These are phyloP conservation scores for Microcebus tavaratra DNA, from an alignment of 2,113 vertebrate genomes.

Conservation along the genomic window DNA sequence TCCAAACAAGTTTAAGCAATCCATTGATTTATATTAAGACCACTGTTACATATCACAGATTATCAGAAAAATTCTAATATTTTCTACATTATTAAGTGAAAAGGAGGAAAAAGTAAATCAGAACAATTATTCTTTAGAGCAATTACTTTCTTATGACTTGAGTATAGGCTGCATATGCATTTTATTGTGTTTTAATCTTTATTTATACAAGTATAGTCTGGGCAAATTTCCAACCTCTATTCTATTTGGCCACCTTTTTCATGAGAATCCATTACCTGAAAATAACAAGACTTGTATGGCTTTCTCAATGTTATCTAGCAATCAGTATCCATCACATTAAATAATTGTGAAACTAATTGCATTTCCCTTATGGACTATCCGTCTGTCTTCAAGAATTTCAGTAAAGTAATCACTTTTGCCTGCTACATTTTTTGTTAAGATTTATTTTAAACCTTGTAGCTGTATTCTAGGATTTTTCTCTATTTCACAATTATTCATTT, in stretches of 20 bases:
- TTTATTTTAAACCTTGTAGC: neutral
- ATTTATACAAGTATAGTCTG: neutral
- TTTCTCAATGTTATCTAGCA: neutral
- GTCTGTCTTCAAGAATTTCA: conserved; percentile 1
- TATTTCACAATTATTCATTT: neutral
- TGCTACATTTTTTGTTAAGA: neutral
- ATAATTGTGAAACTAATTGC: neutral
- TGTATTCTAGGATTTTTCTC: neutral
- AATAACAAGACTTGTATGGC: neutral
- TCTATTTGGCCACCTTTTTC: neutral
- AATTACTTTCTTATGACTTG: neutral
- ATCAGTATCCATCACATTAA: neutral
- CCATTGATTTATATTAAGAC: neutral
- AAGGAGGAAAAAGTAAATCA: neutral
- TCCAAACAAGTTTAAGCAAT: neutral
- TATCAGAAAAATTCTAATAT: neutral
- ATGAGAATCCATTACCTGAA: neutral
- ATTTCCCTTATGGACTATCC: neutral
- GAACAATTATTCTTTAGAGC: neutral
- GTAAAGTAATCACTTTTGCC: neutral
- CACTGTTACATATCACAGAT: neutral
- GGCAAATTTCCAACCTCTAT: neutral
- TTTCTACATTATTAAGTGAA: neutral
- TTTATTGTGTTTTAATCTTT: neutral
- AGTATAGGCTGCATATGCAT: neutral